phyloP scores from a whole-genome alignment of 92 coral and sea anemone genomes.

The Chrysogorgia sp. region DNA sequence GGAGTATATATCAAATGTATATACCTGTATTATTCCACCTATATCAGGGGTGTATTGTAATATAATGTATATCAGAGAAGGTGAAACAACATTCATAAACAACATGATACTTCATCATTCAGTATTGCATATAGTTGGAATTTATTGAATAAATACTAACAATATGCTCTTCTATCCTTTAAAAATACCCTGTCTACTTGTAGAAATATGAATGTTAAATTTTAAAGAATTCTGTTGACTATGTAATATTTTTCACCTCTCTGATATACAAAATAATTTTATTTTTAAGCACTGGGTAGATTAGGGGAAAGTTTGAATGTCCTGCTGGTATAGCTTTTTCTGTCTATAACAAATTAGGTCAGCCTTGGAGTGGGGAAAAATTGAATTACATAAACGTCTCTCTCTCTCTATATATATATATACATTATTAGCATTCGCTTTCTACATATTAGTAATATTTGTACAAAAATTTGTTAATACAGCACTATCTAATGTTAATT shows the following conservation, averaged over 20 bases:
- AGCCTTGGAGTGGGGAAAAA: background rate
- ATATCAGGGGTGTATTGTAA: background rate
- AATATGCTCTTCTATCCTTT: too few species aligned
- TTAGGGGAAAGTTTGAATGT: background rate
- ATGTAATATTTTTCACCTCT: conserved; percentile 32
- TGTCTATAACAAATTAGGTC: conserved; percentile 19
- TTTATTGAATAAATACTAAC: too few species aligned
- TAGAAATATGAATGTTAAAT: too few species aligned
- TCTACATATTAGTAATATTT: too few species aligned
- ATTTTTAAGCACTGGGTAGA: background rate
- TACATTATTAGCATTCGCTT: background rate
- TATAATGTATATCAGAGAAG: conserved; percentile 35
- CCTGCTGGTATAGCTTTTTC: background rate
- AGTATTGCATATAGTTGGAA: too few species aligned
- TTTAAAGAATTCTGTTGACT: too few species aligned
- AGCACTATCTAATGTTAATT: conserved; percentile 3
- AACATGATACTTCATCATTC: background rate
- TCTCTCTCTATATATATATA: conserved; percentile 13
- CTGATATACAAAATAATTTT: conserved; percentile 15
- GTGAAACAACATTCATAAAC: background rate
- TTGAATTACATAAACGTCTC: too few species aligned
- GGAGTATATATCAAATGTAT: conserved; percentile 16
- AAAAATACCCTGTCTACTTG: too few species aligned
- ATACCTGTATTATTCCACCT: conserved; percentile 6
- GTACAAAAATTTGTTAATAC: conserved; percentile 26